Evolutionary conservation across 2,113 vertebrate genomes (phyloP), one percentile per base, ranked within the genome.

Genomic region (Lathamus discolor): DNA sequence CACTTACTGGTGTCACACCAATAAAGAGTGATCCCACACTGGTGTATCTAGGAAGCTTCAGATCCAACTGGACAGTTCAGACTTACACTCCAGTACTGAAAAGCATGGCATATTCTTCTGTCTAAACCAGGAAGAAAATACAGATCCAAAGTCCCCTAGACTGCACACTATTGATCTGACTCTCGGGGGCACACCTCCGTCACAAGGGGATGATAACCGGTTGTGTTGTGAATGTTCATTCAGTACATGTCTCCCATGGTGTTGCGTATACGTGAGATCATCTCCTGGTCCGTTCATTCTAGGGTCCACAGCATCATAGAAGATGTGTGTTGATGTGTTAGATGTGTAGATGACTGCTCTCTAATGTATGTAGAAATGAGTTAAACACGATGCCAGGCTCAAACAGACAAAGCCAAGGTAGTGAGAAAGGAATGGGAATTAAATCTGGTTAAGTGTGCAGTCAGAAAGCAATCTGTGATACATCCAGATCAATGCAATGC

Each of bases 61-160:
- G 8, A 54, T 59, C 43, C 28, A 82, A 55, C 17, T 17, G 57
- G 19, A 18, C 24, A 15, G 15, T 33, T 78, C n/a, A 78, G 69
- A 35, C 5, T 61, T 64, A 43, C 18, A 12, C 7, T 43, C 29
- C 12, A 24, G 18, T 62, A 31, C 29, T 29, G 18, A 69, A 69
- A 12, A 63, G 15, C 24, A 16, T 51, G 48, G 17, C 16, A 41
- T 25, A 24, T 72, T 49, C 59, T 79, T 73, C 48, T 80, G 9
- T 41, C 49, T 83, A 52, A 54, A 75, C 10, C n/a, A 68, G 48
- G 41, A 51, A 28, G 2, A 39, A 61, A 86, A 46, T 54, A 66
- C 0, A 2, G 27, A 70, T 77, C 39, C 8, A 3, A 20, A 55
- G 62, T 52, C 29, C 11, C 17, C 16, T 17, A 28, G 22, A 17